These are phyloP conservation scores for Orchestia grillus DNA, from an alignment of 1,140 invertebrate species.

Conservation along the genomic window DNA sequence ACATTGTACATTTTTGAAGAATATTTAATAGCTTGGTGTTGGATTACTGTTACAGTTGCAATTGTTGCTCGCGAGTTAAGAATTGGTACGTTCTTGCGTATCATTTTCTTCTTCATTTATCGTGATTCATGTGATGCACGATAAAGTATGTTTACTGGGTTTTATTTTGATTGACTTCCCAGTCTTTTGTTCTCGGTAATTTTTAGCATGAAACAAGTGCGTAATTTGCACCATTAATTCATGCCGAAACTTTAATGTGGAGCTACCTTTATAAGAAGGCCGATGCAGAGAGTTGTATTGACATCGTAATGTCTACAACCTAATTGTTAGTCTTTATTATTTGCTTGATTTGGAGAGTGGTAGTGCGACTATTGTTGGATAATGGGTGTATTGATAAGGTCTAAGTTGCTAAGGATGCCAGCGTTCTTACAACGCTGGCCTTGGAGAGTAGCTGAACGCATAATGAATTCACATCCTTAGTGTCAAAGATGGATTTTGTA, in stretches of 20 bases:
- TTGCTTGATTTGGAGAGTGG: not conserved
- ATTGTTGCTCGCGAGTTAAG: conserved; percentile 28
- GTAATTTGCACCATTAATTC: not conserved
- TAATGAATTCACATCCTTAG: conserved; percentile 23
- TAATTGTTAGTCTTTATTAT: conserved; percentile 3
- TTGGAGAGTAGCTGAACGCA: not conserved
- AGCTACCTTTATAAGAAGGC: not conserved
- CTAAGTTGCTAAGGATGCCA: conserved; percentile 29
- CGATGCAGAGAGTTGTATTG: not conserved
- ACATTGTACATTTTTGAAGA: conserved; percentile 42
- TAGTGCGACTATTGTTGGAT: not conserved
- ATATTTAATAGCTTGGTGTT: conserved; percentile 46
- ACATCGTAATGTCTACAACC: not conserved
- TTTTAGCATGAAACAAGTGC: not conserved
- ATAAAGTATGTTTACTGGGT: not conserved
- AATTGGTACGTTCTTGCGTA: not conserved
- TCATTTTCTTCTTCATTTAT: not conserved
- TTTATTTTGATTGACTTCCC: not conserved
- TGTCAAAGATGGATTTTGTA: conserved; percentile 54
- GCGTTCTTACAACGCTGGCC: conserved; percentile 13
- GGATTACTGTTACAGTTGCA: conserved; percentile 30
- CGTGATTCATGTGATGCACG: not conserved
- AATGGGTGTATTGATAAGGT: conserved; percentile 22
- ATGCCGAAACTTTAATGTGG: not conserved
- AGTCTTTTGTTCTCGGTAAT: not conserved